Base-by-base conservation (phyloP, 2,113 vertebrate genomes). In the Sterna hirundo region DNA sequence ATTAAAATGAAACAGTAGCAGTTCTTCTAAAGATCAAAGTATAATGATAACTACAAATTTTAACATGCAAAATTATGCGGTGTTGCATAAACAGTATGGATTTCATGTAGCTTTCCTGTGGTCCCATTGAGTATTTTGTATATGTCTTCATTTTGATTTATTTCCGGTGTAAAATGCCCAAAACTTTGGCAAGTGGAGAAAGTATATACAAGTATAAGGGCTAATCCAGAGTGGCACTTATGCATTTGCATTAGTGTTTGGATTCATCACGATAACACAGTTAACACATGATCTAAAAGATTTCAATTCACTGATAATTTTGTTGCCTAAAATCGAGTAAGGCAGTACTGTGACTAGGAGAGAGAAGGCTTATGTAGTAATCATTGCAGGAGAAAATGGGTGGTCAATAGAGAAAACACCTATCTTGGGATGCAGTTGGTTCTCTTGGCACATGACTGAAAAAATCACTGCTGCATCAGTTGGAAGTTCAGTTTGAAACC, bases 1-100 rank as follows among this genome's bases (percentile, higher is more conserved):
- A 82, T 76, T 88, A 65, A 60, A 84, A 68, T 51, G 61, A n/a
- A 93, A 61, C 58, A 88, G 69, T 26, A 84, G 60, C 52, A 27
- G 8, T 77, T 96, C 60, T 83, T 91, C 83, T 71, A 27, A 57
- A 92, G 88, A 95, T 96, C 91, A 95, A 93, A 95, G 29, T 65
- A 36, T 26, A 88, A 93, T 84, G 51, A 87, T 65, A 97, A 69
- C 36, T 62, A 93, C 65, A 91, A 64, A 72, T 79, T 90, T 95
- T 92, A 90, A 77, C 74, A 92, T 94, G 77, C 74, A 74, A 71
- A 94, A 85, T 95, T 93, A 44, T 66, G 68, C 44, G 15, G 25
- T 54, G 36, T 72, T 84, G 51, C 40, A 51, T 94, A 86, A 95
- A 66, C 57, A 90, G 25, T 21, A 34, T 84, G 44, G 52, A 57